Evolutionary conservation across 2,888 invertebrate genomes (phyloP), one percentile per base, ranked within the genome.

Genomic region (Drosophila demipolita): DNA sequence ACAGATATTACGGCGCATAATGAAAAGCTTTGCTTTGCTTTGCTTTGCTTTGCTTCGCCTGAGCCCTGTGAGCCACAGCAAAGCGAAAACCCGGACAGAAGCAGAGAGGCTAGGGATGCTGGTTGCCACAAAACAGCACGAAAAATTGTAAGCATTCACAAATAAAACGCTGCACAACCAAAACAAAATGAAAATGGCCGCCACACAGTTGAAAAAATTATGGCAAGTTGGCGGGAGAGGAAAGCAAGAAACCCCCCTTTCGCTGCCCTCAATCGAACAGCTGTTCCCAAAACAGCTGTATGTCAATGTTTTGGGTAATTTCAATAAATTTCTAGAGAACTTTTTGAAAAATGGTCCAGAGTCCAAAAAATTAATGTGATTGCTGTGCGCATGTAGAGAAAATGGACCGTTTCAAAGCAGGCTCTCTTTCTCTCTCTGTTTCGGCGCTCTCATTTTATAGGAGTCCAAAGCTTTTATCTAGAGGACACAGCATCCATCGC

Each of bases 251-350:
- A 1, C 45, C 33, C 11, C 11, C n/a, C 35, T 42, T 12, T 29
- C 15, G 15, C 3, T 36, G 26, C 26, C 26, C n/a, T 23, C 1
- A 6, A 36, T 15, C 2, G 20, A 58, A 26, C 85, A 85, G 88
- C 85, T 89, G 90, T 76, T 83, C 55, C 29, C 32, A 20, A 23
- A 67, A 71, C 84, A 85, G 84, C 84, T 85, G 84, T 66, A 40
- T 12, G 48, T 48, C 85, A 89, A 87, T 85, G 88, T 85, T 85
- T 87, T 85, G 85, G 85, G 85, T 76, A 81, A 83, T 81, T 80
- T 67, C 49, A 11, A 36, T 17, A 45, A 65, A 70, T 85, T 65
- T 55, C 48, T 38, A 36, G 17, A 33, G 9, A 5, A 12, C 42
- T 57, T 23, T 29, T 32, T n/a, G 20, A 29, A n/a, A 64, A 77